Base-by-base conservation (phyloP, 2,888 invertebrate species). In the Stenchaetothrips biformis region DNA sequence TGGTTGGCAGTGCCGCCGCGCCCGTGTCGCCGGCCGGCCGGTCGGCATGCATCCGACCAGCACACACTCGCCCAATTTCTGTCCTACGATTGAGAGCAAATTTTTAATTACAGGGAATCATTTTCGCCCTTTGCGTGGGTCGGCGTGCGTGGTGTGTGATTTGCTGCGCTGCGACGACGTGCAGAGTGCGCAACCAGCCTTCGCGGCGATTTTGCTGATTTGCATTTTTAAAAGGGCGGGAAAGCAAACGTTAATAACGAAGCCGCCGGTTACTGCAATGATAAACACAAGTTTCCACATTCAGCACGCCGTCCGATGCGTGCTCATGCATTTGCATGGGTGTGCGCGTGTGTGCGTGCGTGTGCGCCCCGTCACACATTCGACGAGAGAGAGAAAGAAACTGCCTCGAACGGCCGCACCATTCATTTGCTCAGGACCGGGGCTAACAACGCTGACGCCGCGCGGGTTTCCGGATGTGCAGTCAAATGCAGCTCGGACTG, bases 301-400 rank as follows among this genome's bases (percentile, higher is more conserved):
- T 59, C 59, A 59, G 59, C 59, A 59, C 59, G 16, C 67, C 11
- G 67, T 53, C 13, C 53, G 11, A 16, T 25, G 67, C 67, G 67
- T 74, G 67, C 67, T 25, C 67, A 74, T 74, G 67, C 67, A 74
- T 74, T 74, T 74, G 11, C 67, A 74, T 74, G 25, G 4, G 18
- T 18, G 18, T 13, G 4, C 13, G 37, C 37, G 4, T 37, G 37
- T 37, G 37, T 37, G 37, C 13, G 16, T 18, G 13, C 53, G 53
- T 16, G 13, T 53, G 53, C 53, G 9, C 16, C 53, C 9, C 53
- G 13, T 53, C 53, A 53, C 53, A 7, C 6, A 53, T 16, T 53
- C 13, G 16, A 7, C 53, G 2, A 53, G 53, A 13, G 53, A 53
- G 53, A 53, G 16, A 53, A 16, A 53, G 53, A 53, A 16, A 53